A percentile compares a stretch with the other conserved stretches of the same genome.
These are phyloP conservation scores for Phocoena sinus DNA, from an alignment of 2,113 vertebrate species.

Conservation along the genomic window DNA sequence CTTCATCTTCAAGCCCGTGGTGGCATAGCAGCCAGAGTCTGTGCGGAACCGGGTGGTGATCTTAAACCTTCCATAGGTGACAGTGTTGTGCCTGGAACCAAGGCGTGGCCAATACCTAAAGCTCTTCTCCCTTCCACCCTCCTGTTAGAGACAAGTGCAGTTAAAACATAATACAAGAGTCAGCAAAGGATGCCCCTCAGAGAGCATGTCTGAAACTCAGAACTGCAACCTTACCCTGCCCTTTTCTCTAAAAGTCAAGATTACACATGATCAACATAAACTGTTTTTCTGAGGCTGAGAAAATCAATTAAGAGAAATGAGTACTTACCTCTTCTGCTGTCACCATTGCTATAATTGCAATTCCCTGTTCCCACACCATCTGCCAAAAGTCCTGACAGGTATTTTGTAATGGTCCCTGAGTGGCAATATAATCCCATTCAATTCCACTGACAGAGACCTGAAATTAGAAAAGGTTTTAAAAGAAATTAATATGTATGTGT, in stretches of 20 bases:
- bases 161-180: not conserved
- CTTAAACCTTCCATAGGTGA: conserved; percentile 95
- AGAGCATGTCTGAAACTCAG: fast-evolving
- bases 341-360: conserved; percentile 97
- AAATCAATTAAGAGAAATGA: not conserved
- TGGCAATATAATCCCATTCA: conserved; percentile 97
- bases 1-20: conserved; percentile 96
- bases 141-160: conserved; percentile 78
- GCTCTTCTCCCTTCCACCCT: conserved; percentile 95
- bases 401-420: conserved; percentile 92
- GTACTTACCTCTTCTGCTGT: conserved; percentile 92
- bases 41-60: conserved; percentile 97
- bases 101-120: conserved; percentile 97
- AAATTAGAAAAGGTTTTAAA: not conserved
- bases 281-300: not conserved
- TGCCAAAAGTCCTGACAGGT: conserved; percentile 99
- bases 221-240: not conserved
- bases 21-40: conserved; percentile 97
- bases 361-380: conserved; percentile 98
- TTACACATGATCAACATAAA: fast-evolving
- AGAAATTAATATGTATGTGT: not conserved
- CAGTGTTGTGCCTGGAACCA: conserved; percentile 94
- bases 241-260: not conserved
- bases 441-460: conserved; percentile 90
- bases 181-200: fast-evolving